Conservation (phyloP, 37 sponge, comb jelly and placozoan species). For the Axinella damicornis region DNA sequence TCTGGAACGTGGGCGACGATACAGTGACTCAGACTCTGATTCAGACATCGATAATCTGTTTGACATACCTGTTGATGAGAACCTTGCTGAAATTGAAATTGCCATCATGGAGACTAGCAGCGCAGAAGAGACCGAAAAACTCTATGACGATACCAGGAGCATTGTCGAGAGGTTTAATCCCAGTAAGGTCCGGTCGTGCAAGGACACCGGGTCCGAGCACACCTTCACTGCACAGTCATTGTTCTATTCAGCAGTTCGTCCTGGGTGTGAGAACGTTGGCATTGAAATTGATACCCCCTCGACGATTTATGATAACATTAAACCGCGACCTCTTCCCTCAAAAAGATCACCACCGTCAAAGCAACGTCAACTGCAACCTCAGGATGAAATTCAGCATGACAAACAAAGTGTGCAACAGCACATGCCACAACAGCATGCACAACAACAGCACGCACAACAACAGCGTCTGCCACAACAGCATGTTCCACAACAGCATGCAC, state of each 20-base stretch:
- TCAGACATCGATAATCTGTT: neutral
- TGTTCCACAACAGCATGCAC: too few relatives aligned
- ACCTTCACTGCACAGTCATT: neutral
- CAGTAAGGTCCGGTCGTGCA: neutral
- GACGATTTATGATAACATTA: neutral
- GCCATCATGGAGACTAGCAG: neutral
- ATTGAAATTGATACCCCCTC: slow-evolving; percentile 11
- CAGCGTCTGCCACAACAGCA: too few relatives aligned
- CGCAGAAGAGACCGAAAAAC: slow-evolving; percentile 10
- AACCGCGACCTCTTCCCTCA: too few relatives aligned
- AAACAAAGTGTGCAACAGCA: too few relatives aligned
- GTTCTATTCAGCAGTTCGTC: slow-evolving; percentile 11
- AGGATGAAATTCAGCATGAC: too few relatives aligned
- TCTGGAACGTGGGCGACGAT: neutral
- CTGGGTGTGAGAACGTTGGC: slow-evolving; percentile 8
- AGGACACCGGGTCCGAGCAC: slow-evolving; percentile 2
- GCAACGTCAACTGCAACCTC: too few relatives aligned
- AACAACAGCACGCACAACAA: too few relatives aligned
- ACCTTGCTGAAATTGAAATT: neutral
- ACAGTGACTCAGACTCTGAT: neutral
- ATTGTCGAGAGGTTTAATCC: slow-evolving; percentile 28
- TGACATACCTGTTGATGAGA: slow-evolving; percentile 21
- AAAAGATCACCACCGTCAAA: too few relatives aligned
- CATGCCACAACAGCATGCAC: too few relatives aligned
- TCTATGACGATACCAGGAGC: slow-evolving; percentile 30